Evolutionary conservation across 2,113 vertebrate genomes (phyloP), one percentile per base, ranked within the genome.

Genomic region (Lipotes vexillifer): DNA sequence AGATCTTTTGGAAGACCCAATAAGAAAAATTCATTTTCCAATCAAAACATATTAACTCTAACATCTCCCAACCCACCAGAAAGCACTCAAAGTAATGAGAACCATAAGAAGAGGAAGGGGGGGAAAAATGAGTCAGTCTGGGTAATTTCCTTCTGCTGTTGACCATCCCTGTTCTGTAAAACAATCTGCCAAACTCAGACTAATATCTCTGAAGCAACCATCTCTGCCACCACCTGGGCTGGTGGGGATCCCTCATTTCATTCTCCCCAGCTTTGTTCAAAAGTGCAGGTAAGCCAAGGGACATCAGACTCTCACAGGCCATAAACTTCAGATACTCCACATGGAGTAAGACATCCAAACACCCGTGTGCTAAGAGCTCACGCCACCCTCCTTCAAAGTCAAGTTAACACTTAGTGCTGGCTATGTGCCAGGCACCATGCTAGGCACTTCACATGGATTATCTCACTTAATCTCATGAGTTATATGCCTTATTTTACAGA

Each of bases 11-110:
- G 12, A 92, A 89, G 55, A 61, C 59, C 65, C 68, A 55, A 52
- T 18, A 93, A 41, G 52, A 95, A 88, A 41, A 96, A 29, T 10
- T 77, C 88, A 97, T 97, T 97, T 92, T 94, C 74, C 88, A 88
- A 11, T 96, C 89, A 86, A 90, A 96, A 12, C 46, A 11, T 78
- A 72, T 92, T 84, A 89, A 77, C 1, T 84, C 25, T 61, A 92
- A 96, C 66, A 95, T 81, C 66, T 96, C 66, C 81, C 71, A 84
- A 65, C 68, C 44, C 83, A 90, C 49, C 77, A 96, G 80, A 96
- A 93, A 93, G 68, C 91, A 46, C 31, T 8, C 57, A 77, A 94
- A 41, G 11, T 88, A 96, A 90, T n/a, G 83, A 95, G 75, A 75
- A n/a, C 41, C n/a, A 4, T 72, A 77, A 91, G 81, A 77, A 3